Conservation (phyloP, 2,797 vertebrate species). For the Takifugu ocellatus region DNA sequence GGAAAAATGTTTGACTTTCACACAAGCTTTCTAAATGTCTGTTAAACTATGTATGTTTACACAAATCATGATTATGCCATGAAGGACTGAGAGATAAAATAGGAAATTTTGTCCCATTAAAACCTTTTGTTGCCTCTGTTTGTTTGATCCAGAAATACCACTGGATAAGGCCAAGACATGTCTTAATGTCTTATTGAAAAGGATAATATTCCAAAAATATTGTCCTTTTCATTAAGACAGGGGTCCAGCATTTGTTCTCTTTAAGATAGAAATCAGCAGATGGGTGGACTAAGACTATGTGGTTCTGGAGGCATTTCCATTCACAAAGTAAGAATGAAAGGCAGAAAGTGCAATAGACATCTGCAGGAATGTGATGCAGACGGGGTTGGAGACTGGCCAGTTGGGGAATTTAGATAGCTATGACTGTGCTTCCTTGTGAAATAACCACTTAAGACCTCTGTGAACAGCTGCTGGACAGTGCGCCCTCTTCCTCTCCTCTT, state of each 20-base stretch:
- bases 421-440: slow-evolving; percentile 78
- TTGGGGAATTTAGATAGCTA: slow-evolving; percentile 70
- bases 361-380: slow-evolving; percentile 58
- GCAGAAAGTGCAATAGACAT: slow-evolving; percentile 46
- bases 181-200: not conserved
- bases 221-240: slow-evolving; percentile 3
- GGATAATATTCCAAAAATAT: not conserved
- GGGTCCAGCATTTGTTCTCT: slow-evolving; percentile 9
- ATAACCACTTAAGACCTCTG: slow-evolving; percentile 77
- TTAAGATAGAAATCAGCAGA: slow-evolving; percentile 11
- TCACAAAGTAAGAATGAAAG: slow-evolving; percentile 26
- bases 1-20: slow-evolving; percentile 82
- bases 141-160: slow-evolving; percentile 7
- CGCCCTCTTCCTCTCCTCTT: slow-evolving; percentile 29
- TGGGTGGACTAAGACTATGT: slow-evolving; percentile 6
- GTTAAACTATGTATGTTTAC: slow-evolving; percentile 70
- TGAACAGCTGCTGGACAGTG: slow-evolving; percentile 81
- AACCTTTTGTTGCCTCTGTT: slow-evolving; percentile 35
- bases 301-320: slow-evolving; percentile 27
- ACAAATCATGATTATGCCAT: slow-evolving; percentile 51
- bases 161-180: not conserved
- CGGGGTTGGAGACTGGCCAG: slow-evolving; percentile 65
- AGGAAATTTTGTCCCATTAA: slow-evolving; percentile 30
- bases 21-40: slow-evolving; percentile 75
- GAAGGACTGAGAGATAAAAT: slow-evolving; percentile 26